Evolutionary conservation across 1,140 invertebrate genomes (phyloP), one percentile per base, ranked within the genome.

Genomic region (Mamestra configurata): DNA sequence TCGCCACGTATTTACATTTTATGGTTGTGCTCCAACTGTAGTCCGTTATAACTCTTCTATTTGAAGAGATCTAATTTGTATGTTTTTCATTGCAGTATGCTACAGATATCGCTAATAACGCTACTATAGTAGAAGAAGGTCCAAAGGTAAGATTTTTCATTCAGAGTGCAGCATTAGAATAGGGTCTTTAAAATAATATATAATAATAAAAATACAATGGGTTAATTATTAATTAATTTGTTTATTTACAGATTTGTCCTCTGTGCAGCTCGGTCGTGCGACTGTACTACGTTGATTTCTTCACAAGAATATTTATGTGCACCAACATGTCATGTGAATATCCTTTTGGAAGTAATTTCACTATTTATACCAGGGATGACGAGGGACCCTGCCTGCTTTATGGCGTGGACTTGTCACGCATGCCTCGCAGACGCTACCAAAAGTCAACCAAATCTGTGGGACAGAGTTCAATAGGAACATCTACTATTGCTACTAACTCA

Each of bases 291-390:
- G 89, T 95, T 15, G 91, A 94, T 70, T 90, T 86, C 15, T 86
- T 88, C 80, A 89, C 93, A 37, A 90, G 90, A 79, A 72, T 95
- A 35, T 77, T 91, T 18, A 89, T 95, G 87, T 95, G 94, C 80
- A 89, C 89, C 61, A 92, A 94, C 49, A 80, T 80, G 2, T 79
- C 87, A 43, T 95, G 94, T 80, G 88, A 90, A 10, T 95, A 87
- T 81, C 94, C 94, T 55, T 95, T 94, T 87, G 92, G 90, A 0
- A 84, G 90, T 66, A 89, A 92, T 59, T 66, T 40, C 84, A 92
- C 4, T 37, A 93, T 0, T 72, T 89, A 89, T 75, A 53, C 89
- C 0, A 78, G 80, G 68, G 75, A 84, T 10, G 88, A 92, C 15
- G 80, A 86, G 24, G 84, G 35, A 10, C 22, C 6, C n/a, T 66